Conservation (phyloP, 2,113 vertebrate genomes). For the Hippocampus abdominalis region DNA sequence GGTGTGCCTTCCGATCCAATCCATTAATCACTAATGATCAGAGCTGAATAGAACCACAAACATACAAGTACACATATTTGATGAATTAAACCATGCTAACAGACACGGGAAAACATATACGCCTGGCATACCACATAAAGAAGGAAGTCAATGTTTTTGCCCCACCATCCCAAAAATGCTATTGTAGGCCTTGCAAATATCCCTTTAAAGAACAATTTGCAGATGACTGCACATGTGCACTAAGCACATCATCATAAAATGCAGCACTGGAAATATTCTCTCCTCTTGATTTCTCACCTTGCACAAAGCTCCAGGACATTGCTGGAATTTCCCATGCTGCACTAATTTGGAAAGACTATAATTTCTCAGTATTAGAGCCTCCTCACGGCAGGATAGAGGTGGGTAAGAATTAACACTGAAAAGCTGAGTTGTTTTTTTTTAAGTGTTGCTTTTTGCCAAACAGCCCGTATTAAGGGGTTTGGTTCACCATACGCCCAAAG, state of each 20-base stretch:
- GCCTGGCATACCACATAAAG: too few relatives aligned
- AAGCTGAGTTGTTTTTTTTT: constrained; percentile 19
- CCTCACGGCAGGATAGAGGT: constrained; percentile 25
- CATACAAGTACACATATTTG: too few relatives aligned
- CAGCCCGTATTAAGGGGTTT: too few relatives aligned
- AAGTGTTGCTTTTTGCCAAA: too few relatives aligned
- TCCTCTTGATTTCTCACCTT: background rate
- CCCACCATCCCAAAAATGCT: too few relatives aligned
- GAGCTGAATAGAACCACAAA: too few relatives aligned
- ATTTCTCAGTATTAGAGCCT: constrained; percentile 13
- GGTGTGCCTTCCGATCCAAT: too few relatives aligned
- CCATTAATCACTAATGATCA: too few relatives aligned
- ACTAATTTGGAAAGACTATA: constrained; percentile 30
- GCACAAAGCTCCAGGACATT: constrained; percentile 1
- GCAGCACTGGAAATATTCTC: constrained; percentile 5
- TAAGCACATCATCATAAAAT: constrained; percentile 18
- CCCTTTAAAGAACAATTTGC: background rate
- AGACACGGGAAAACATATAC: too few relatives aligned
- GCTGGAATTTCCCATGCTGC: constrained; percentile 20
- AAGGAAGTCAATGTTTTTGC: too few relatives aligned
- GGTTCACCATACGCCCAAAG: background rate
- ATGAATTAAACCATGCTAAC: too few relatives aligned
- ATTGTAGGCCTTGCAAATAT: too few relatives aligned
- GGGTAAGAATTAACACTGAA: constrained; percentile 24
- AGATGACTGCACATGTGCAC: background rate